A percentile compares a stretch with the other conserved stretches of the same genome.
Evolutionary conservation across 1,140 invertebrate genomes (phyloP).

Genomic region (Oreohelix idahoensis): DNA sequence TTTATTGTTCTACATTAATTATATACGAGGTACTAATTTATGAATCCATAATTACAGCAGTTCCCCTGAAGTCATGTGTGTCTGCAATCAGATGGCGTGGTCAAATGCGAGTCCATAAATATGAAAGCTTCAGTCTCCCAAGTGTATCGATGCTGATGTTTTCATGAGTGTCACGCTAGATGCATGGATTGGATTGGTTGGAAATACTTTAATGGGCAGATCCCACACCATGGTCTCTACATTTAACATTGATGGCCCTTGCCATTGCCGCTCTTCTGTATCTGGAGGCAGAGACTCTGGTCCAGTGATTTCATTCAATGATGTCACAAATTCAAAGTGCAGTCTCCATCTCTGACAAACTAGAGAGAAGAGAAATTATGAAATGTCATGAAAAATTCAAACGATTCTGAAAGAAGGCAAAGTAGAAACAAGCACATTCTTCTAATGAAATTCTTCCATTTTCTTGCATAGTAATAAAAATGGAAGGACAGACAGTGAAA

Average conservation of each 20-base stretch:
- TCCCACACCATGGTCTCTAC: constrained; percentile 99
- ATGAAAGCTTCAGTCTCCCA: neutral
- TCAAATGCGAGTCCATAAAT: neutral
- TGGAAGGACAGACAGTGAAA: too few relatives aligned
- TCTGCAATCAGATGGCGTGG: neutral
- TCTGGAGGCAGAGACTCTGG: constrained; percentile 57
- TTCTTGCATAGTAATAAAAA: too few relatives aligned
- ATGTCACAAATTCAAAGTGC: constrained; percentile 97
- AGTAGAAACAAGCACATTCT: too few relatives aligned
- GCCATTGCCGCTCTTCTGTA: constrained; percentile 81
- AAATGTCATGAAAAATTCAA: neutral
- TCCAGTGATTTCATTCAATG: constrained; percentile 32
- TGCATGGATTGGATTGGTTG: constrained; percentile 85
- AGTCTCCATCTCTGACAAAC: constrained; percentile 92
- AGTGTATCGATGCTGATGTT: constrained; percentile 39
- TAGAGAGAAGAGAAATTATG: constrained; percentile 70
- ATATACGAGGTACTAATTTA: too few relatives aligned
- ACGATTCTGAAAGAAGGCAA: too few relatives aligned
- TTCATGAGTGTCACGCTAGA: constrained; percentile 57
- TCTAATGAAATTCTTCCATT: too few relatives aligned
- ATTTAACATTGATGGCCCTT: constrained; percentile 86
- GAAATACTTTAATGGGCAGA: constrained; percentile 92
- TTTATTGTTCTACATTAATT: too few relatives aligned
- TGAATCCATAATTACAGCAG: too few relatives aligned
- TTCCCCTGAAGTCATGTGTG: too few relatives aligned